phyloP scores from a whole-genome alignment of 2,888 invertebrate genomes.

The Agrochola circellaris region DNA sequence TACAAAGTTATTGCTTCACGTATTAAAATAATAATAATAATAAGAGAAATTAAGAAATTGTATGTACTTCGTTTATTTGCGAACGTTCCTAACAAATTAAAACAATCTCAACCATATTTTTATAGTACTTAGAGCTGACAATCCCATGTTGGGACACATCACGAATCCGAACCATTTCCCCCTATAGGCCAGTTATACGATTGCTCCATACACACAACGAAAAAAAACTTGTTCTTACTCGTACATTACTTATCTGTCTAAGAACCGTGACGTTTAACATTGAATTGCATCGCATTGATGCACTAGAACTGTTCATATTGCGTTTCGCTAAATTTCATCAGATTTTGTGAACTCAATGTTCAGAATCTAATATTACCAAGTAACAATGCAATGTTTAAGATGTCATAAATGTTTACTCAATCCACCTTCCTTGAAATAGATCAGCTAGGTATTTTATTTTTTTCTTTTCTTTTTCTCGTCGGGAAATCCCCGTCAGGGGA shows the following conservation, averaged over 20 bases:
- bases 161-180: neutral
- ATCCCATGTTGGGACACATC: neutral
- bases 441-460: neutral
- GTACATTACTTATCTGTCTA: constrained; percentile 3
- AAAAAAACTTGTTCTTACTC: constrained; percentile 1
- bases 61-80: neutral
- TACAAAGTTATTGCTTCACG: no score
- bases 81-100: neutral
- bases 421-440: neutral
- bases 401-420: neutral
- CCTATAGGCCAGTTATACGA: neutral
- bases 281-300: constrained; percentile 7
- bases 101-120: neutral
- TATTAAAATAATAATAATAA: no score
- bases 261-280: constrained; percentile 24
- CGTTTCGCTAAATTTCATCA: neutral
- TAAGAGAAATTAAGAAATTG: neutral
- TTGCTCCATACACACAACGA: neutral
- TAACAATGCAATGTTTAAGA: neutral
- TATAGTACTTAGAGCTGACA: neutral
- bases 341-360: neutral
- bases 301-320: neutral
- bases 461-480: no score
- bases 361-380: no score
- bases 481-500: no score